Base-by-base conservation (phyloP, 2,113 vertebrate species). In the Rhipidura dahli region DNA sequence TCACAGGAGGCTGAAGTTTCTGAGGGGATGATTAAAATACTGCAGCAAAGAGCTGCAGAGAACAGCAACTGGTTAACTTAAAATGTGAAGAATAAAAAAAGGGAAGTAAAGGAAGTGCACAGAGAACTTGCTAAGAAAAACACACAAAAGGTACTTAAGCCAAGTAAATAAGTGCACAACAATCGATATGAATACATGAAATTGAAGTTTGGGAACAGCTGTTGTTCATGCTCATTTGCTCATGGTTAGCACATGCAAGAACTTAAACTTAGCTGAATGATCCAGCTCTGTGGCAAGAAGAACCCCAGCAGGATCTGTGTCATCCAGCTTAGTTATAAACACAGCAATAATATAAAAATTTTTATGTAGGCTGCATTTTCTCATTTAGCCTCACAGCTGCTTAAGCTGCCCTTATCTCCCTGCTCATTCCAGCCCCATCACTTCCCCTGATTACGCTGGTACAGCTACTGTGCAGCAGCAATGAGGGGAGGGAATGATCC, bases 61-160 rank as follows among this genome's bases (percentile, higher is more conserved):
- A 70, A 75, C 0, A 8, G 37, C 1, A 1, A 76, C 1, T 3
- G 15, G 28, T 15, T 5, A 70, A 70, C 35, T 79, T 51, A 20
- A n/a, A 80, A 44, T 7, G 5, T 51, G 44, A 91, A 35, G 4
- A 65, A 51, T 39, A 4, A 24, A 59, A 37, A 70, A 73, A 57
- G 45, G 14, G 22, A 83, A 61, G 16, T 20, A 76, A 66, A 60
- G 47, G 30, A 91, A 73, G 33, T 31, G 49, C 66, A 76, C 7
- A 19, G 7, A 65, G 45, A 0, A 66, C 42, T 18, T 42, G n/a
- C 44, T 59, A 35, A 75, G 64, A 85, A 51, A 50, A 23, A 5
- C 3, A 10, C 22, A 44, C 8, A 56, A 73, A 73, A 65, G 8
- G 27, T 68, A 7, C 73, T 93, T 47, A 39, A 49, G 22, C 13